Base-by-base conservation (phyloP, 2,888 invertebrate species). In the Fissipunctia ypsillon region DNA sequence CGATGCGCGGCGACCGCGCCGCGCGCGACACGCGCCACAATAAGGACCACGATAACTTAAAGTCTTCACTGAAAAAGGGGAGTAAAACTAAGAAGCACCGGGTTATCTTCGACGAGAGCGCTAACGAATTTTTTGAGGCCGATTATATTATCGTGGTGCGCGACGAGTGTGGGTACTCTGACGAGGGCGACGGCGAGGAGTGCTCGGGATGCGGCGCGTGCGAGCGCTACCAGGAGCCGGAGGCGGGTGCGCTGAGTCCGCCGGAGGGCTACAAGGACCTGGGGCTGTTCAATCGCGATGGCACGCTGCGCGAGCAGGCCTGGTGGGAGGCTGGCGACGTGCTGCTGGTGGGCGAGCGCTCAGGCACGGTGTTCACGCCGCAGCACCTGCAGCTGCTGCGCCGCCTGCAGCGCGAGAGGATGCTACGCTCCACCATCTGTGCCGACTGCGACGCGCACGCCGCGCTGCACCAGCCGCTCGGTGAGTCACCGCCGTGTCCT, bases 251-350 rank as follows among this genome's bases (percentile, higher is more conserved):
- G 7, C 97, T 99, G 76, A 98, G 98, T 91, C 99, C 99, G 38
- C 99, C 99, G 19, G 99, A 99, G 91, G 99, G 98, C 16, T 99
- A 99, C 95, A 99, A 99, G 94, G 99, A 99, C 91, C 97, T 98
- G 96, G 98, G 98, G 85, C 93, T 97, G 77, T 96, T 97, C 85
- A 97, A 97, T 88, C 96, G 96, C 69, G 96, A 95, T 69, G 96
- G 96, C 14, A 96, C 96, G 56, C 90, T 97, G 84, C 96, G 96
- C 28, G 97, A 97, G 90, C 97, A 97, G 89, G 96, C 96, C 3
- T 95, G 96, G 94, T 95, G 96, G 95, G 96, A 97, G 73, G 94
- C 97, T 1, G 97, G 97, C 10, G 97, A 97, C 84, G 97, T 97
- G 86, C 89, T 96, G 85, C 91, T 96, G 90, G 95, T 97, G 59